Percentiles rank a stretch among this genome's conserved stretches.
Evolutionary conservation across 2,113 vertebrate genomes (phyloP).

Genomic region (Vicugna pacos): DNA sequence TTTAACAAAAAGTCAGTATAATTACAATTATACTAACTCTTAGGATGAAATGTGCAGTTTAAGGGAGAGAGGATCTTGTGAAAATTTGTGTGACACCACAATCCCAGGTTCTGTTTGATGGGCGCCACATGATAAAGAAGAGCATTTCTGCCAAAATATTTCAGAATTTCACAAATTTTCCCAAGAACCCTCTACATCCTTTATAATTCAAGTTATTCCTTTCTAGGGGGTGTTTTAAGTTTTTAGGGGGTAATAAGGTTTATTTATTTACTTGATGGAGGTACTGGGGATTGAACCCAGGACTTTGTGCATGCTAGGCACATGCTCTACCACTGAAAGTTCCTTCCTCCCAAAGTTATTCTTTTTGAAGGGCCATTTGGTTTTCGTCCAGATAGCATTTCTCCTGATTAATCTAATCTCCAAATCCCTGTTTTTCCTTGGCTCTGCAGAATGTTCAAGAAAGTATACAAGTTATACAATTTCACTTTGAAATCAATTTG

Average conservation of each 20-base stretch:
- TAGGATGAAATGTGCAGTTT: not conserved
- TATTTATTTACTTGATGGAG: no score
- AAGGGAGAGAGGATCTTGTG: not conserved
- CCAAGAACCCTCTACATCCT: not conserved
- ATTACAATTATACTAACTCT: not conserved
- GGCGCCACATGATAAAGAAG: not conserved
- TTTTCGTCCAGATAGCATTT: slow-evolving; percentile 15
- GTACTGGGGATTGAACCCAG: no score
- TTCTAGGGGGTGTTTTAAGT: no score
- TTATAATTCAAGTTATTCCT: slow-evolving; percentile 21
- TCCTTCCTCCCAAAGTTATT: not conserved
- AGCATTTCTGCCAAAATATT: slow-evolving; percentile 21
- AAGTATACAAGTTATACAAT: not conserved
- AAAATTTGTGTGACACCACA: not conserved
- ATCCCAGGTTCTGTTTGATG: not conserved
- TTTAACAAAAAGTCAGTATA: not conserved
- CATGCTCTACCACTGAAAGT: no score
- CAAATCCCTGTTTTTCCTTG: slow-evolving; percentile 22
- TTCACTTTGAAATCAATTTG: slow-evolving; percentile 33
- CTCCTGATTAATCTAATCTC: slow-evolving; percentile 32
- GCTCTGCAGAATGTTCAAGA: not conserved
- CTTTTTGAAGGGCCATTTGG: not conserved
- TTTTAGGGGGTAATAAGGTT: no score
- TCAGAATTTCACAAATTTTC: not conserved
- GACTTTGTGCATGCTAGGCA: no score